A percentile compares a stretch with the other conserved stretches of the same genome.
Evolutionary conservation across 2,888 invertebrate genomes (phyloP).

Genomic region (Cacoxenus indagator): DNA sequence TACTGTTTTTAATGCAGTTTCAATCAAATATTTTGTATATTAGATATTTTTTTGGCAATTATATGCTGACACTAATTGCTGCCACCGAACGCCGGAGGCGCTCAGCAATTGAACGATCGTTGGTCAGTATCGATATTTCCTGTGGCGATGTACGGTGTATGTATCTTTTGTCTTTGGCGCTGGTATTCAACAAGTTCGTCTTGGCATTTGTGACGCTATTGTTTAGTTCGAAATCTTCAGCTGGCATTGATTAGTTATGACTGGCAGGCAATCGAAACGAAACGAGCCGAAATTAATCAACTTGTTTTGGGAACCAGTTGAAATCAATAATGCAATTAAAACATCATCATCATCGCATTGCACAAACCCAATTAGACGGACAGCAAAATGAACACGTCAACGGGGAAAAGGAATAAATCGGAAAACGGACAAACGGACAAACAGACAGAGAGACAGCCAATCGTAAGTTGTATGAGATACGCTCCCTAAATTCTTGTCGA

Average conservation of each 20-base stretch:
- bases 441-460: not conserved
- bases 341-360: conserved; percentile 46
- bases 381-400: not conserved
- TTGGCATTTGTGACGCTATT: conserved; percentile 32
- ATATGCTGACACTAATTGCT: conserved; percentile 53
- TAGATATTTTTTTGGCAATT: conserved; percentile 37
- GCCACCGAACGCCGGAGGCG: conserved; percentile 45
- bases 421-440: not conserved
- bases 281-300: conserved; percentile 53
- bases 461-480: not conserved
- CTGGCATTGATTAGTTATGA: conserved; percentile 55
- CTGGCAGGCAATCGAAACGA: conserved; percentile 32
- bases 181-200: not conserved
- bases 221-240: conserved; percentile 31
- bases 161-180: conserved; percentile 26
- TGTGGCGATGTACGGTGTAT: too few relatives aligned
- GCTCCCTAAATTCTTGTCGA: conserved; percentile 9
- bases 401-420: too few relatives aligned
- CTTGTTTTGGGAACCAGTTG: conserved; percentile 44
- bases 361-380: not conserved
- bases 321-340: conserved; percentile 51
- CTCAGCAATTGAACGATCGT: not conserved
- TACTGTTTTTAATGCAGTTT: conserved; percentile 41
- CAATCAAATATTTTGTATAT: conserved; percentile 26
- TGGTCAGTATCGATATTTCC: not conserved